Percentiles rank a stretch among this genome's conserved stretches.
Evolutionary conservation across 2,113 vertebrate species (phyloP).

Genomic region (Lipophrys pholis): DNA sequence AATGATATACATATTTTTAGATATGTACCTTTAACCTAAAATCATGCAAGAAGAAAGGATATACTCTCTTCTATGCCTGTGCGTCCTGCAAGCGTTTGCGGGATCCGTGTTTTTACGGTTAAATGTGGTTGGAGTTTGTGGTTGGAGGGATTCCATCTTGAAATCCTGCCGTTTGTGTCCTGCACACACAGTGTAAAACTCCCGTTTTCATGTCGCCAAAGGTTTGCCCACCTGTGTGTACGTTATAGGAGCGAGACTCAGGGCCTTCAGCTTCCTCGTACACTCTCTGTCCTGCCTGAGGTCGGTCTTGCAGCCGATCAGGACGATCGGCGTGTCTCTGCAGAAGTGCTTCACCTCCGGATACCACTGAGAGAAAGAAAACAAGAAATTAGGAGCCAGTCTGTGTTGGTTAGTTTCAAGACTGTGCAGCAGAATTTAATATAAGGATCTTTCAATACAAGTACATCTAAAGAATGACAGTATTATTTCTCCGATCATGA

Average conservation of each 20-base stretch:
- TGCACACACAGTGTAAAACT: background rate
- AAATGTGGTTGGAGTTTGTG: slow-evolving; percentile 15
- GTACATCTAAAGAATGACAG: too few species aligned
- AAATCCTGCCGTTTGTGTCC: background rate
- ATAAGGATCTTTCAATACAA: too few species aligned
- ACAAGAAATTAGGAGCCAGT: background rate
- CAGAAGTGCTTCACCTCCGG: slow-evolving; percentile 97
- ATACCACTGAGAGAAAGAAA: slow-evolving; percentile 85
- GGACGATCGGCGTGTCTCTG: slow-evolving; percentile 86
- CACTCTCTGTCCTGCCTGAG: slow-evolving; percentile 94
- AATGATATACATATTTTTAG: too few species aligned
- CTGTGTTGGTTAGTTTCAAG: too few species aligned
- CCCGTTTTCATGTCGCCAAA: background rate
- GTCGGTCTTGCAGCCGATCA: slow-evolving; percentile 98
- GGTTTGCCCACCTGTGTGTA: slow-evolving; percentile 89
- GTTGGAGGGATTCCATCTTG: slow-evolving; percentile 19
- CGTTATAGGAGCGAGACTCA: slow-evolving; percentile 88
- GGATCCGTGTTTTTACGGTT: background rate
- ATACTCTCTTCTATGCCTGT: too few species aligned
- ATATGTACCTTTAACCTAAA: too few species aligned
- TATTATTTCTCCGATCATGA: too few species aligned
- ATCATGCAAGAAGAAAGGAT: too few species aligned
- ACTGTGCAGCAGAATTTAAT: too few species aligned
- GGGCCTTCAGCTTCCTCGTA: slow-evolving; percentile 86
- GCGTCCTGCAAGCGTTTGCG: too few species aligned